Evolutionary conservation across 1,140 invertebrate species (phyloP).

Genomic region (Drosophila trapezifrons): DNA sequence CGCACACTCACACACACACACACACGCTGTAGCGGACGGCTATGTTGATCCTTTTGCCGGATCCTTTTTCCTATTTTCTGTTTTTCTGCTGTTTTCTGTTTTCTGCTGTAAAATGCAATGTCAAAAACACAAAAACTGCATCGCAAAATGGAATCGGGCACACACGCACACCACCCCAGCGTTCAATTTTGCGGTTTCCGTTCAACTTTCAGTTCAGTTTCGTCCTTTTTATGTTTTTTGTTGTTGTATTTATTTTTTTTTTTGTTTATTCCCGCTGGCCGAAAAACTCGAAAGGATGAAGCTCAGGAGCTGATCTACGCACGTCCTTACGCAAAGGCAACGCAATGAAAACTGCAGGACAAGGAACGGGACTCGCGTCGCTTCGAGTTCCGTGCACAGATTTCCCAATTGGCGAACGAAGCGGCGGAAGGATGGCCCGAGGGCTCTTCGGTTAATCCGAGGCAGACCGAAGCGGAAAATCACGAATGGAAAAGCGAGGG

Average conservation of each 20-base stretch:
- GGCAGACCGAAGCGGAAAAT: slow-evolving; percentile 25
- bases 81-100: slow-evolving; percentile 21
- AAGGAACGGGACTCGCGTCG: slow-evolving; percentile 17
- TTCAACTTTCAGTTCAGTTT: slow-evolving; percentile 39
- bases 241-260: slow-evolving; percentile 37
- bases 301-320: slow-evolving; percentile 27
- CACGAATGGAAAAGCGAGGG: slow-evolving; percentile 27
- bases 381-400: slow-evolving; percentile 54
- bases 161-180: slow-evolving; percentile 23
- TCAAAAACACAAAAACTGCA: slow-evolving; percentile 62
- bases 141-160: slow-evolving; percentile 31
- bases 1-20: slow-evolving; percentile 32
- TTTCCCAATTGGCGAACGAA: slow-evolving; percentile 40
- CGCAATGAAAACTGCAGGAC: slow-evolving; percentile 73
- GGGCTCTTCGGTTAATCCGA: slow-evolving; percentile 15
- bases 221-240: slow-evolving; percentile 24
- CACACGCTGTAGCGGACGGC: slow-evolving; percentile 9
- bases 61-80: slow-evolving; percentile 33
- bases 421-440: slow-evolving; percentile 8
- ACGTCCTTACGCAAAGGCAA: slow-evolving; percentile 73
- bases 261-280: slow-evolving; percentile 19
- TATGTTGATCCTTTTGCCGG: slow-evolving; percentile 50
- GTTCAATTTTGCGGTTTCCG: slow-evolving; percentile 40
- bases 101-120: slow-evolving; percentile 31
- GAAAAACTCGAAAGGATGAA: slow-evolving; percentile 6